Percentiles rank a stretch among this genome's conserved stretches.
Conservation (phyloP, 2,113 vertebrate genomes). For the Neolamprologus cancellatus region DNA sequence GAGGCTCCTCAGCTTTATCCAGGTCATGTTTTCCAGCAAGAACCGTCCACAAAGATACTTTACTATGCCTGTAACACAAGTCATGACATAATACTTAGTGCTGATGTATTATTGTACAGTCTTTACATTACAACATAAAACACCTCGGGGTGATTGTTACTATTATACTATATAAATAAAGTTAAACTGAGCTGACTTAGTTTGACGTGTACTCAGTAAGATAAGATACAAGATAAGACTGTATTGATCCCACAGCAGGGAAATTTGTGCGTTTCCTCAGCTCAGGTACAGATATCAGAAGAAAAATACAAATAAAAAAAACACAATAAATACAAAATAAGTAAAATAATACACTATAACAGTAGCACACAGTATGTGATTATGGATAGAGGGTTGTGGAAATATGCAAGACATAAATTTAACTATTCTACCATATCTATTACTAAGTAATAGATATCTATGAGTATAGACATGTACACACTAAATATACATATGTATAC, state of each 20-base stretch:
- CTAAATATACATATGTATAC: neutral
- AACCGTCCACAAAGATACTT: conserved; percentile 51
- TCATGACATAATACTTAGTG: neutral
- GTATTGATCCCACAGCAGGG: neutral
- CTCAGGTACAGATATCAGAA: neutral
- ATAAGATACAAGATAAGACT: neutral
- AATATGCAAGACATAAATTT: neutral
- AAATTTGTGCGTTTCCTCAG: neutral
- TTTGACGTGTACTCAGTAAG: neutral
- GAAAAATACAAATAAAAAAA: neutral
- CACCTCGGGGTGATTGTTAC: neutral
- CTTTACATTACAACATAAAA: neutral
- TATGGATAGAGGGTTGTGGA: neutral
- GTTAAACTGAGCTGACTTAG: neutral
- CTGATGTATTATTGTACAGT: neutral
- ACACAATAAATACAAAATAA: neutral
- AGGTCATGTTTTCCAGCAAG: conserved; percentile 66
- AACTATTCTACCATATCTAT: neutral
- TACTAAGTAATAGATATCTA: neutral
- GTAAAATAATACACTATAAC: neutral
- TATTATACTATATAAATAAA: neutral
- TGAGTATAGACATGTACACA: neutral
- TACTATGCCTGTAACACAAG: conserved; percentile 38
- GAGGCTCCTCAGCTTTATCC: conserved; percentile 23
- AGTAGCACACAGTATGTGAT: neutral